Base-by-base conservation (phyloP, 2,113 vertebrate genomes). In the Nannospalax galili region DNA sequence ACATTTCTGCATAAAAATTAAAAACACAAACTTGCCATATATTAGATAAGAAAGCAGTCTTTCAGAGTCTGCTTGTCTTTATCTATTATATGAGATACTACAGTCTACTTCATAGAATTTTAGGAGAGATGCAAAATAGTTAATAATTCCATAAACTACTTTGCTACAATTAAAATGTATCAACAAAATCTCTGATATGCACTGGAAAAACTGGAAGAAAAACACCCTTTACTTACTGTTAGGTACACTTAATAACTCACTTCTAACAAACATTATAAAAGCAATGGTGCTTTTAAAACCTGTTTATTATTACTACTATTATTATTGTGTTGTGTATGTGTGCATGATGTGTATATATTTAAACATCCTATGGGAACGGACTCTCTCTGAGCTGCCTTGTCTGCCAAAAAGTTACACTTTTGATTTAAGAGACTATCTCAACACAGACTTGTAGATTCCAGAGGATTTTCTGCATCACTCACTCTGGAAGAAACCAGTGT, bases 161-260 rank as follows among this genome's bases (percentile, higher is more conserved):
- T 64, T 42, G 3, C 20, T 73, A 42, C 78, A 48, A 3, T 15
- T 88, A 72, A 32, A 89, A 65, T 16, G 56, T 72, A 45, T 28
- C 22, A 35, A 40, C 24, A 67, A 14, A 67, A 62, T 58, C 4
- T 84, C 92, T 78, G 35, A 8, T 28, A 26, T 45, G 15, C 0
- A 3, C 24, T 69, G 1, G 32, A 60, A 65, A 37, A 56, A 22
- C 19, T 70, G 9, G 15, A 48, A 2, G 1, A 0, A 20, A 48
- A 11, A 26, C 78, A 7, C 3, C 6, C n/a, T 84, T 92, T 40
- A 15, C 56, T 2, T 3, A 35, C 12, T 28, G 2, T 28, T n/a
- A n/a, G n/a, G n/a, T 84, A 22, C 17, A 75, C 22, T 32, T 75
- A 64, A 10, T 2, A 65, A 42, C 28, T 67, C 42, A 73, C 16